Conservation (phyloP, 2,888 invertebrate species). For the Eugnorisma glareosa region DNA sequence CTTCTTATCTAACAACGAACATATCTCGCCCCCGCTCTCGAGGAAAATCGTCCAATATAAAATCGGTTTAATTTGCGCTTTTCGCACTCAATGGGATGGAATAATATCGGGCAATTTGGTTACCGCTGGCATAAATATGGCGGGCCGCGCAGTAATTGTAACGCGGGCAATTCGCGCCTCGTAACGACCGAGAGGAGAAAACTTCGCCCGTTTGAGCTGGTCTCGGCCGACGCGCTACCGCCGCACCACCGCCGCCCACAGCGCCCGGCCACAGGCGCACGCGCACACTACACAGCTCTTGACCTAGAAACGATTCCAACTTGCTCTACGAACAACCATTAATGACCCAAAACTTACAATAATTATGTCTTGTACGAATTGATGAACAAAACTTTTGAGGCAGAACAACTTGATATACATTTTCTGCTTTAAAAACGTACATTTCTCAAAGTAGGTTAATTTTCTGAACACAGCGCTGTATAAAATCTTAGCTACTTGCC, state of each 20-base stretch:
- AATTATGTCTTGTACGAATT: conserved; percentile 38
- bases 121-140: conserved; percentile 91
- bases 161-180: conserved; percentile 90
- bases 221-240: conserved; percentile 71
- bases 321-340: conserved; percentile 43
- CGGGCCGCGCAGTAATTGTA: conserved; percentile 90
- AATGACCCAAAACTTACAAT: conserved; percentile 50
- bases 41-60: conserved; percentile 91
- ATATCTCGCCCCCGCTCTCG: conserved; percentile 89
- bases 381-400: conserved; percentile 33
- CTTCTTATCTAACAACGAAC: conserved; percentile 89
- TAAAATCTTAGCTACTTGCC: conserved; percentile 23
- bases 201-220: conserved; percentile 87
- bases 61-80: conserved; percentile 91
- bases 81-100: conserved; percentile 91
- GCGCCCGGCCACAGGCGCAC: conserved; percentile 57
- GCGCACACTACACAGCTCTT: conserved; percentile 50
- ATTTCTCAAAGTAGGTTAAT: conserved; percentile 18
- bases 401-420: not conserved
- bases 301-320: conserved; percentile 48
- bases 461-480: conserved; percentile 4
- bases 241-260: conserved; percentile 50
- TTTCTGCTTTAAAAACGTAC: conserved; percentile 11
- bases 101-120: conserved; percentile 91
- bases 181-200: conserved; percentile 89